phyloP scores from a whole-genome alignment of 2,888 invertebrate genomes.

The Cantharis nigra region DNA sequence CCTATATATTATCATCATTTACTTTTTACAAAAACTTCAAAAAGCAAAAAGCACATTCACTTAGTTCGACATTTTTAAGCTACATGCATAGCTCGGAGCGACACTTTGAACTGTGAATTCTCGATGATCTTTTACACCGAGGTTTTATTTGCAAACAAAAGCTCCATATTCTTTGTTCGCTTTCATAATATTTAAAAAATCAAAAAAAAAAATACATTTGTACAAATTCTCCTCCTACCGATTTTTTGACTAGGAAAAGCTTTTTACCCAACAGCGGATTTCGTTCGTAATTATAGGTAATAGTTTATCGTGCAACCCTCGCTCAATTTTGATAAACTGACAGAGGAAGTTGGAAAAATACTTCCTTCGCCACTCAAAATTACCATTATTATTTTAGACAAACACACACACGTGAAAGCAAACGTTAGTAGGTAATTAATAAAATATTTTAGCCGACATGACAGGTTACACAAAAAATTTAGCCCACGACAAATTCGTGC shows the following conservation, averaged over 20 bases:
- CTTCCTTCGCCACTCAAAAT: neutral
- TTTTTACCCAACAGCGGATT: neutral
- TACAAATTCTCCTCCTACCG: neutral
- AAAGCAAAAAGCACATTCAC: neutral
- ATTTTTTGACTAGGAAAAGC: neutral
- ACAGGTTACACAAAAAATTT: neutral
- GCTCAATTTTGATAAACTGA: neutral
- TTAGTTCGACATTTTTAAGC: constrained; percentile 3
- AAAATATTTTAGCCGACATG: neutral
- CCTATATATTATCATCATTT: neutral
- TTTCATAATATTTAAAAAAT: neutral
- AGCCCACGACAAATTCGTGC: neutral
- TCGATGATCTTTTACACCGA: constrained; percentile 7
- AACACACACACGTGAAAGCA: neutral
- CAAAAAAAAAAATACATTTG: neutral
- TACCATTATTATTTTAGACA: neutral
- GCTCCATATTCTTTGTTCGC: constrained; percentile 3
- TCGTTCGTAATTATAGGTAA: neutral
- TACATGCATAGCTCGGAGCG: constrained; percentile 17
- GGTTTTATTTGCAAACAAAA: constrained; percentile 21
- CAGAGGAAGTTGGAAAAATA: neutral
- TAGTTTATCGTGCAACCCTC: neutral
- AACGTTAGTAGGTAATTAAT: neutral
- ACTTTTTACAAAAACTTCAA: neutral
- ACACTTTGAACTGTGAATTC: constrained; percentile 24